Evolutionary conservation across 2,797 vertebrate genomes (phyloP).

Genomic region (Allenopithecus nigroviridis): DNA sequence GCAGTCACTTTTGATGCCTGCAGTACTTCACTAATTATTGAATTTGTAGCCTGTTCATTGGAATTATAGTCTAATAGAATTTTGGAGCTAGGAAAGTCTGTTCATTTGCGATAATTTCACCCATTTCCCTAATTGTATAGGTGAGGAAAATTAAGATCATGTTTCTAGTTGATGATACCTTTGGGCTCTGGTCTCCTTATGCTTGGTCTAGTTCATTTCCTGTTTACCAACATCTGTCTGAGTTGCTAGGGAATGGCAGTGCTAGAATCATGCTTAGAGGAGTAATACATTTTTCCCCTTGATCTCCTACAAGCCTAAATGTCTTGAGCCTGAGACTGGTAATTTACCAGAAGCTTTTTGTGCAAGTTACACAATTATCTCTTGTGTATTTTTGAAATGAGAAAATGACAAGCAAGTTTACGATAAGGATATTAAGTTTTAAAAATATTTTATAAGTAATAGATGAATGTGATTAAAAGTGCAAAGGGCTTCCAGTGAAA

Average conservation of each 20-base stretch:
- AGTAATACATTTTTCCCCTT: background rate
- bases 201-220: background rate
- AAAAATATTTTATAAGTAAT: background rate
- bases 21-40: background rate
- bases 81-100: constrained; percentile 1
- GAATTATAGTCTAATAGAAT: background rate
- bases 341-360: background rate
- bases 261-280: background rate
- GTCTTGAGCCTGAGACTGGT: background rate
- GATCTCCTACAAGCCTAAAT: background rate
- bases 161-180: background rate
- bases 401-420: constrained; percentile 1
- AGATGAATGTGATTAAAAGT: background rate
- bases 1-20: background rate
- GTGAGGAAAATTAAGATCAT: background rate
- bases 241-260: background rate
- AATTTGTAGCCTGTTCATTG: background rate
- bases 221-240: background rate
- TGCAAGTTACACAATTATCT: background rate
- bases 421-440: background rate
- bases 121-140: background rate
- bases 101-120: constrained; percentile 6
- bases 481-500: background rate
- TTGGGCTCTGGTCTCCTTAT: background rate
- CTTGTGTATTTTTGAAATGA: background rate